Base-by-base conservation (phyloP, 1,140 invertebrate genomes). In the Magallana ariakensis region DNA sequence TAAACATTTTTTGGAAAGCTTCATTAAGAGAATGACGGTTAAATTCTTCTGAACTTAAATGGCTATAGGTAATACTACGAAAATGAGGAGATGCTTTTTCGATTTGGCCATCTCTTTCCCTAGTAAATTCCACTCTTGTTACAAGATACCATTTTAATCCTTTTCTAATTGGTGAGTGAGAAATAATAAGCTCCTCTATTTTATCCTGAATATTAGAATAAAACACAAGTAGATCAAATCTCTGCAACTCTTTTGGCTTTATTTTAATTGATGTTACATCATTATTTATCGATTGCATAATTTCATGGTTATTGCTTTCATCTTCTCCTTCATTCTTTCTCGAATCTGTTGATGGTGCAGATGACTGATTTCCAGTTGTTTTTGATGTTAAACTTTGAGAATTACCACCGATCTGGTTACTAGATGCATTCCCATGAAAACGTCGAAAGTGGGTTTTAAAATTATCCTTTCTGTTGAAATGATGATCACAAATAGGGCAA, bases 121-220 rank as follows among this genome's bases (percentile, higher is more conserved):
- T 55, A 2, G 33, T 80, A 6, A 85, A 75, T 85, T 85, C 84
- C n/a, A 85, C 62, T 75, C 70, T 62, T 55, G 54, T 75, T 15
- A 55, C 22, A 0, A 85, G 7, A 80, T 85, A 85, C 84, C 84
- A 85, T 26, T 85, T 66, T 54, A 56, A 85, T 75, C 60, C 83
- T 46, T 66, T 66, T 46, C 22, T 46, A 6, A 6, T 19, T 22
- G 83, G 58, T 60, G 26, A 16, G 9, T 54, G 60, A n/a, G 55
- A 66, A 8, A 33, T 26, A 60, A 33, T 33, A 16, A 46, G 16
- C 6, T 60, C 15, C 22, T 66, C 0, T 33, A 84, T 66, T 66
- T 66, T 66, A n/a, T n/a, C 60, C 16, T 66, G n/a, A 66, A 66
- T 66, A 8, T 66, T 66, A 66, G 13, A 26, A 66, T 22, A 66